Conservation (phyloP, 2,888 invertebrate genomes). For the Tetranychus truncatus region DNA sequence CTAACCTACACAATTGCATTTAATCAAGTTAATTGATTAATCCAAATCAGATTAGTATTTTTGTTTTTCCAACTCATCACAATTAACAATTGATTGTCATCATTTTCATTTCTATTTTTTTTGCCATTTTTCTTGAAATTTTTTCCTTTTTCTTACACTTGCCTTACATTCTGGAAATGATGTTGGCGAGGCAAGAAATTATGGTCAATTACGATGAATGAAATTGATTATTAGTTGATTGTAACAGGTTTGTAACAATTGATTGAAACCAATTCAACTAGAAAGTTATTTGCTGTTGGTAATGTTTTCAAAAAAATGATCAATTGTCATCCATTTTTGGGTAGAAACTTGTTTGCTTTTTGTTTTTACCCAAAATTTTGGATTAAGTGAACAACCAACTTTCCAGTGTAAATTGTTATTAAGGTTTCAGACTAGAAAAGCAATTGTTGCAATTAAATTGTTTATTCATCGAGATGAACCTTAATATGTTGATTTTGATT, state of each 20-base stretch:
- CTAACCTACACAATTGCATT: neutral
- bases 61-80: neutral
- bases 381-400: too few species aligned
- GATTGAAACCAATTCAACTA: neutral
- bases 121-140: neutral
- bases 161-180: neutral
- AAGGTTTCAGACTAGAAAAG: too few species aligned
- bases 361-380: too few species aligned
- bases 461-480: too few species aligned
- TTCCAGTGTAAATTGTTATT: too few species aligned
- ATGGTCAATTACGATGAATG: neutral
- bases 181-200: neutral
- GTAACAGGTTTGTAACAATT: neutral
- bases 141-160: neutral
- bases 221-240: neutral
- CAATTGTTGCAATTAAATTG: too few species aligned
- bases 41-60: neutral
- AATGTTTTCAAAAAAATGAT: neutral
- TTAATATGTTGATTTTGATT: too few species aligned
- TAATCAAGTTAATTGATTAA: neutral
- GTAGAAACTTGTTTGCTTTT: too few species aligned
- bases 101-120: neutral
- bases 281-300: neutral
- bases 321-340: too few species aligned
- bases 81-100: neutral